These are phyloP conservation scores for Mythimna ferrago DNA, from an alignment of 2,888 invertebrate species.

Conservation along the genomic window DNA sequence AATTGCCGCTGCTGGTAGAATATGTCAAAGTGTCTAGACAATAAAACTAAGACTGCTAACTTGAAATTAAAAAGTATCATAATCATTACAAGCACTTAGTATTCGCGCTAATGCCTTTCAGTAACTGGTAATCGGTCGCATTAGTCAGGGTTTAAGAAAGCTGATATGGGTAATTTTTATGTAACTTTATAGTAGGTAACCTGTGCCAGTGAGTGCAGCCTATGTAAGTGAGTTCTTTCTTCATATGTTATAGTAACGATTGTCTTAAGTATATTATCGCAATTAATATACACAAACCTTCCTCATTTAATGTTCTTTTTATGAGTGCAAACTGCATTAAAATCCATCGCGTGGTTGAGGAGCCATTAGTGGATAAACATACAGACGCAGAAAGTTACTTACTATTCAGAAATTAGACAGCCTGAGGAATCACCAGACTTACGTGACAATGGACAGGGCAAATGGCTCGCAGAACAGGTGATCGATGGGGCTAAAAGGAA, in stretches of 20 bases:
- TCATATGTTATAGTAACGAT: background rate
- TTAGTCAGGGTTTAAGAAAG: slow-evolving; percentile 18
- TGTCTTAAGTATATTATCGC: background rate
- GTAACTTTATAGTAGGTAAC: background rate
- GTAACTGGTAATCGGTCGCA: slow-evolving; percentile 8
- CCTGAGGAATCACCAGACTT: too few species aligned
- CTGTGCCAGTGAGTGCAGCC: background rate
- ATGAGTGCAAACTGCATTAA: too few species aligned
- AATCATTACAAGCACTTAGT: slow-evolving; percentile 12
- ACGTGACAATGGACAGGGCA: too few species aligned
- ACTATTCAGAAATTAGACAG: too few species aligned
- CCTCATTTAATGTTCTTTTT: too few species aligned
- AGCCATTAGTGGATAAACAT: too few species aligned
- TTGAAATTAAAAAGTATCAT: slow-evolving; percentile 8
- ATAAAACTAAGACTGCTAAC: background rate
- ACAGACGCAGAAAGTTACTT: too few species aligned
- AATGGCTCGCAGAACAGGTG: too few species aligned
- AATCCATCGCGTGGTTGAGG: too few species aligned
- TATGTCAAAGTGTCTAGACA: background rate
- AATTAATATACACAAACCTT: too few species aligned
- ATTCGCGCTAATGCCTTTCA: background rate
- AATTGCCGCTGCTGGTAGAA: background rate
- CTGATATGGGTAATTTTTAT: background rate
- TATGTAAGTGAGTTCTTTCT: background rate
- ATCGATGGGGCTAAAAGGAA: too few species aligned